Base-by-base conservation (phyloP, 2,888 invertebrate species). In the Urechis unicinctus region DNA sequence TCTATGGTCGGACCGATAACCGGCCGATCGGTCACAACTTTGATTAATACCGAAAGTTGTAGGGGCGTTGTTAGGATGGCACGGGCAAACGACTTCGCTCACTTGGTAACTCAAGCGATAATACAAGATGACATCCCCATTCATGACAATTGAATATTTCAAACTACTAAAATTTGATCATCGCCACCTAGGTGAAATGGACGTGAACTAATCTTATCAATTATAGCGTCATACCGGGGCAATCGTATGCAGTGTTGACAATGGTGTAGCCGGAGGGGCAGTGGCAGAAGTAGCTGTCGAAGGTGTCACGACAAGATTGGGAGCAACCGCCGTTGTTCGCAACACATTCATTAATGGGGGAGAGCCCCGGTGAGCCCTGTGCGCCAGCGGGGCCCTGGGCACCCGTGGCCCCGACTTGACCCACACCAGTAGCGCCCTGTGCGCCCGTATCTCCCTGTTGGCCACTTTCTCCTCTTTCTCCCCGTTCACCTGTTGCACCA, bases 281-380 rank as follows among this genome's bases (percentile, higher is more conserved):
- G 9, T 28, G 25, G 31, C 62, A 62, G 26, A 43, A 53, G 30
- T 50, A 61, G 22, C 56, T 56, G 29, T 63, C 61, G 25, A 50
- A 46, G 46, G 56, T 52, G 48, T 62, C 62, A 17, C 51, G 51
- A 42, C 62, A 62, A 17, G 43, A 36, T n/a, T 62, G 60, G 21
- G 53, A 45, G 29, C 62, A 62, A 2, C 59, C 60, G n/a, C 62
- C 62, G 24, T 62, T 62, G 49, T 56, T 55, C 5, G 43, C 26
- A 1, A 28, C 3, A 47, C 62, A 62, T 50, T 62, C 60, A 36
- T 61, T 51, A 5, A 47, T 22, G 25, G 22, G 30, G 21, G 31
- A 36, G 22, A 31, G 17, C 21, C 24, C 50, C 25, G 36, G 13
- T 31, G 36, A 31, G 17, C 29, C 21, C 29, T 2, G 3, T 17